Conservation (phyloP, 2,113 vertebrate species). For the Aphyosemion australe region DNA sequence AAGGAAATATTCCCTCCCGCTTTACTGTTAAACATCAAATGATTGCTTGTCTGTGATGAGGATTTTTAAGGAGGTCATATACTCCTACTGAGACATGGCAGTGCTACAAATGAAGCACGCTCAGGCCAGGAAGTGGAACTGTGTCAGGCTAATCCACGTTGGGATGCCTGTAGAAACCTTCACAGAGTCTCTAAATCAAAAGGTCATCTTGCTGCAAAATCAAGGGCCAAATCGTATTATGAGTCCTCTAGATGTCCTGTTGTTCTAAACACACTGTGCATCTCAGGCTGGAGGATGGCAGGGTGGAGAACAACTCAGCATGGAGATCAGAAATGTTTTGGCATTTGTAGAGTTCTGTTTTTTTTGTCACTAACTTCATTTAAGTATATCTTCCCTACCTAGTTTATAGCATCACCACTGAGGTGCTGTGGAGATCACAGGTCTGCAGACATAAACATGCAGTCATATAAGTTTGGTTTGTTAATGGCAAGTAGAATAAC, state of each 20-base stretch:
- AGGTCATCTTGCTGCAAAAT: slow-evolving; percentile 7
- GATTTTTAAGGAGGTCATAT: slow-evolving; percentile 62
- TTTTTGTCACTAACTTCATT: no score
- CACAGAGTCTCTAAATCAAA: slow-evolving; percentile 17
- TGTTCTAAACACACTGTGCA: neutral
- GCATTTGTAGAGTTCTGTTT: neutral
- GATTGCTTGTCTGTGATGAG: slow-evolving; percentile 36
- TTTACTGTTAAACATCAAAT: slow-evolving; percentile 7
- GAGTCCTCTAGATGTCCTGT: neutral
- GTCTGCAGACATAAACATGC: no score
- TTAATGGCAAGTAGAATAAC: no score
- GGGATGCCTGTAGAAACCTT: slow-evolving; percentile 42
- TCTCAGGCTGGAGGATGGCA: neutral
- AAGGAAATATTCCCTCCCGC: neutral
- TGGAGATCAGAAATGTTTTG: neutral
- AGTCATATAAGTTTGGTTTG: no score
- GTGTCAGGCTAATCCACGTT: slow-evolving; percentile 52
- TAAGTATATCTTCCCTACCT: neutral
- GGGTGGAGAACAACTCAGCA: neutral
- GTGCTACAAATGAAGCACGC: slow-evolving; percentile 19
- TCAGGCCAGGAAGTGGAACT: slow-evolving; percentile 47
- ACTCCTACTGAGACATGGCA: slow-evolving; percentile 53
- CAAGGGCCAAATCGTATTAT: neutral
- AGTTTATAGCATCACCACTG: no score
- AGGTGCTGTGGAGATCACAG: no score